phyloP scores from a whole-genome alignment of 35 echinoderm and acorn worm species.

The Apostichopus japonicus region DNA sequence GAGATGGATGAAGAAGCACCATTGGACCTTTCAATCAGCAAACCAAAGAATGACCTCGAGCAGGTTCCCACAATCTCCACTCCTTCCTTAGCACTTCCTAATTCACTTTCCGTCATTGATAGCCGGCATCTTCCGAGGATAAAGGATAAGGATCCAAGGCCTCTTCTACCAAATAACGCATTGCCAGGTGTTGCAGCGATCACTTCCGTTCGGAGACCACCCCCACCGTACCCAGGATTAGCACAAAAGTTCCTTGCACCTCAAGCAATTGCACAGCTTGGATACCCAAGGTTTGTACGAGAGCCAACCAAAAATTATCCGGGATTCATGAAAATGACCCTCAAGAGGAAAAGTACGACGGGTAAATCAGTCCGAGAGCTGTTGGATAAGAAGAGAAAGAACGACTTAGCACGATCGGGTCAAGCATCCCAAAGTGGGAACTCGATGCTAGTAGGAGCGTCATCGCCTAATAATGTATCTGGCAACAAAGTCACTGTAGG shows the following conservation, averaged over 20 bases:
- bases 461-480: not conserved
- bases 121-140: not conserved
- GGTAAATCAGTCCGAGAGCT: constrained; percentile 37
- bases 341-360: constrained; percentile 30
- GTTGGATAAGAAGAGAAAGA: constrained; percentile 10
- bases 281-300: not conserved
- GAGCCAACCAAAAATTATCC: constrained; percentile 11
- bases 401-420: not conserved
- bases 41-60: not conserved
- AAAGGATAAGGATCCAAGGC: not conserved
- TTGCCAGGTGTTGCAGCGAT: not conserved
- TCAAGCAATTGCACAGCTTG: constrained; percentile 1
- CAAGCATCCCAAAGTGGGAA: not conserved
- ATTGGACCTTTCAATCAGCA: constrained; percentile 31
- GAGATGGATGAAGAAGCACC: constrained; percentile 16
- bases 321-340: constrained; percentile 27
- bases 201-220: not conserved
- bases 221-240: constrained; percentile 1
- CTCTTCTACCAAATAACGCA: not conserved
- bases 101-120: not conserved
- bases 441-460: too few relatives aligned
- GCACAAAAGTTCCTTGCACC: not conserved
- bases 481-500: not conserved
- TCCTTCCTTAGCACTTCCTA: not conserved
- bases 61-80: not conserved